These are phyloP conservation scores for Spea multiplicata DNA, from an alignment of 2,113 vertebrate species.

Conservation along the genomic window DNA sequence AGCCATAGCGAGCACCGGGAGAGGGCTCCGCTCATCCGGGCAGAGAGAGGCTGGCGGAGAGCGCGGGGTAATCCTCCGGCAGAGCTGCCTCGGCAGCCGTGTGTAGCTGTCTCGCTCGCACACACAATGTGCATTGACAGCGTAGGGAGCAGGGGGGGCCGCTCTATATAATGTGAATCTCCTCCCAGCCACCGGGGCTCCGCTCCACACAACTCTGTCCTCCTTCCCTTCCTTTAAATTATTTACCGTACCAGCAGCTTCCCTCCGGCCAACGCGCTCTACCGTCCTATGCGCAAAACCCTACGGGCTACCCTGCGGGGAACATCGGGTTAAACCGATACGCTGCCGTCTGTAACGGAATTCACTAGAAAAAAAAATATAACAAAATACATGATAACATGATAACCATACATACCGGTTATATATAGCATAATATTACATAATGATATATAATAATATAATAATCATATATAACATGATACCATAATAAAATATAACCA, in stretches of 20 bases:
- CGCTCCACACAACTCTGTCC: not conserved
- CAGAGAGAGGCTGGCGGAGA: constrained; percentile 7
- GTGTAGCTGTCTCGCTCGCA: not conserved
- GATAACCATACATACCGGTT: too few species aligned
- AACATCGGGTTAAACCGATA: constrained; percentile 5
- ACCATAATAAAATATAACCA: too few species aligned
- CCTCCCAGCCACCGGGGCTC: constrained; percentile 22
- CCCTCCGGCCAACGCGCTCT: not conserved
- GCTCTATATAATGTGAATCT: constrained; percentile 10
- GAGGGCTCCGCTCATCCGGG: constrained; percentile 14
- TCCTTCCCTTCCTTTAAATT: constrained; percentile 29
- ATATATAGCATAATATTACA: too few species aligned
- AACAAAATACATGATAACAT: too few species aligned
- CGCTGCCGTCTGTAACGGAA: not conserved
- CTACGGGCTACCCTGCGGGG: too few species aligned
- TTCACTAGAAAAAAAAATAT: too few species aligned
- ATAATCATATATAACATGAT: too few species aligned
- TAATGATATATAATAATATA: too few species aligned
- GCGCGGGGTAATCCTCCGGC: not conserved
- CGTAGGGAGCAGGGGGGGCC: not conserved
- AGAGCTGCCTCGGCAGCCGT: constrained; percentile 17
- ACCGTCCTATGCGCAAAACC: too few species aligned
- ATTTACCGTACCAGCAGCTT: not conserved
- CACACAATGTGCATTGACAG: constrained; percentile 8
- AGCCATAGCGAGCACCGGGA: constrained; percentile 67